Conservation (phyloP, 2,888 invertebrate species). For the Mantis religiosa region DNA sequence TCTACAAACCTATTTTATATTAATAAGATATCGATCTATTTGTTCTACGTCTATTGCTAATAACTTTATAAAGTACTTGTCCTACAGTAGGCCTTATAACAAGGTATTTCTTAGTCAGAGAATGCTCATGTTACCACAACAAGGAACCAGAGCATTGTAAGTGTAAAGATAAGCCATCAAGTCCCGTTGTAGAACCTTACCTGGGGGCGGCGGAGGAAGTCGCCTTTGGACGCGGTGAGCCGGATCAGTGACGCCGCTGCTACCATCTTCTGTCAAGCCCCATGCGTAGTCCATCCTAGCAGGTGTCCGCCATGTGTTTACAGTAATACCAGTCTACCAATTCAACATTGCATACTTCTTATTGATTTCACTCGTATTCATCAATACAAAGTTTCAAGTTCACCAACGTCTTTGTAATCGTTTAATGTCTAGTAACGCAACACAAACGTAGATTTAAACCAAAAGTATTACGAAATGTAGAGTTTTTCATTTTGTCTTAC, state of each 20-base stretch:
- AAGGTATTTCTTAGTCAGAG: no score
- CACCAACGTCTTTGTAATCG: neutral
- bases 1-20: no score
- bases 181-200: neutral
- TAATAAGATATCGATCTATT: no score
- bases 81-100: no score
- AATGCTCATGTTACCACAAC: no score
- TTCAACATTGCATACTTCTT: neutral
- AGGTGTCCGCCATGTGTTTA: neutral
- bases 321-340: neutral
- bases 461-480: no score
- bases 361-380: neutral
- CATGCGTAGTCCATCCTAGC: constrained; percentile 21
- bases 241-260: neutral
- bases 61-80: no score
- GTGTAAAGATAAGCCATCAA: neutral
- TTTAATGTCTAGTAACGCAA: neutral
- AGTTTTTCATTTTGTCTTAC: no score
- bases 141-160: no score
- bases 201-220: neutral
- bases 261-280: constrained; percentile 19
- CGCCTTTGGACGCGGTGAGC: neutral
- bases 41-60: no score
- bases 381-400: neutral
- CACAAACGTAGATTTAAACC: no score